Percentiles rank a stretch among this genome's conserved stretches.
Evolutionary conservation across 1,140 invertebrate genomes (phyloP).

Genomic region (Elymnias hypermnestra): DNA sequence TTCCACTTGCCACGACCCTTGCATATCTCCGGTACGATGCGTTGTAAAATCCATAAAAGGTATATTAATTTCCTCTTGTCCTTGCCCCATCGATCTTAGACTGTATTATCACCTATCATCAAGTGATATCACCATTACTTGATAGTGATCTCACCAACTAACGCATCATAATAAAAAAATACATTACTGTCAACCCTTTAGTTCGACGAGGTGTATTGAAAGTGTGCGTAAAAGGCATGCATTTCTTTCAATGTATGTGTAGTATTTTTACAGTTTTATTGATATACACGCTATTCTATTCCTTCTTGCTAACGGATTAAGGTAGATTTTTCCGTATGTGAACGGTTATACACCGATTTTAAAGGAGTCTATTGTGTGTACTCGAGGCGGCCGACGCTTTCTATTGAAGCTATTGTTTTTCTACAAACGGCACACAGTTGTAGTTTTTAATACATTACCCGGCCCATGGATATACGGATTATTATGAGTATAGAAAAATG

Average conservation of each 20-base stretch:
- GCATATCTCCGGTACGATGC: too few species aligned
- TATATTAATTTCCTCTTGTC: too few species aligned
- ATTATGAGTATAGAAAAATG: background rate
- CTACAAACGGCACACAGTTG: slow-evolving; percentile 9
- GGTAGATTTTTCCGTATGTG: background rate
- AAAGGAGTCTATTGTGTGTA: slow-evolving; percentile 15
- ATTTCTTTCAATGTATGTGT: background rate
- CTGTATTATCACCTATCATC: too few species aligned
- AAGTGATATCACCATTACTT: too few species aligned
- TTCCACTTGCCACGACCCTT: too few species aligned
- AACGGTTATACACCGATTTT: slow-evolving; percentile 9
- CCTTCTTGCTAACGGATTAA: background rate
- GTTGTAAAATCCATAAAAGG: too few species aligned
- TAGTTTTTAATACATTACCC: slow-evolving; percentile 1
- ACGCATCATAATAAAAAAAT: too few species aligned
- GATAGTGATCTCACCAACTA: too few species aligned
- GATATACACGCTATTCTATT: background rate
- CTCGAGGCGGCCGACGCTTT: slow-evolving; percentile 13
- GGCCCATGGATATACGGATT: background rate
- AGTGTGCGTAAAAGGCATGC: background rate
- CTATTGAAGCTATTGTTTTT: slow-evolving; percentile 18
- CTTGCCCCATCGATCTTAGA: too few species aligned
- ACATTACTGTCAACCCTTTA: background rate
- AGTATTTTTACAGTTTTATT: background rate
- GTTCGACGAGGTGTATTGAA: background rate